Evolutionary conservation across 2,797 vertebrate species (phyloP), one percentile per base, ranked within the genome.

Genomic region (Channa striata): DNA sequence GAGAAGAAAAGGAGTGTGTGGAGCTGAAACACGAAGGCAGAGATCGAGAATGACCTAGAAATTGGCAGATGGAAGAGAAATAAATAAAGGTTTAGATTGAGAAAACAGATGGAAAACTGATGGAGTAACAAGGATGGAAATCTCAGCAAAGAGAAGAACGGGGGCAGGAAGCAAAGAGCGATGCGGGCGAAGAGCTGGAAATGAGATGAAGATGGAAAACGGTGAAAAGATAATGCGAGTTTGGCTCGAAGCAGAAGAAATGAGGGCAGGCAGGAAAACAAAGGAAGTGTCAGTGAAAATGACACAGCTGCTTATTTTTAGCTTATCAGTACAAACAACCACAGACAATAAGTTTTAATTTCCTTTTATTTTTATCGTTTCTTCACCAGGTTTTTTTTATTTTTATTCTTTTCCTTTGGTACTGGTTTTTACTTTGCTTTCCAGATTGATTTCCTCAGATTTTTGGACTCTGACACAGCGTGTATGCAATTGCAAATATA

Each of bases 1-100:
- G 8, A 11, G 20, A 20, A 49, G 60, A 25, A 25, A 46, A 7
- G 8, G 42, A 1, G n/a, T 20, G 8, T 60, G 44, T 14, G 39
- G 23, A 53, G 58, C 51, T 37, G 44, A 60, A 21, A n/a, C 17
- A 17, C 20, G 17, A 13, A 42, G 25, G 14, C 19, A 48, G 47
- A 17, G 40, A 34, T 2, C 9, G 69, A 12, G 23, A 71, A 50
- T 62, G 60, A 80, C 57, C 61, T 63, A 80, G 77, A 83, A 73
- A 80, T 8, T 5, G 7, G 30, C 19, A 52, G n/a, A 49, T 17
- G 36, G 9, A 1, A 34, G 39, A 59, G 17, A 50, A 30, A 49
- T 25, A 37, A 58, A 69, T 17, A 13, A 43, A 25, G 46, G 20
- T 17, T 40, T 6, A 30, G 36, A 56, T 20, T 40, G 56, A 48